Conservation (phyloP, 2,888 invertebrate genomes). For the Epistrophe grossulariae region DNA sequence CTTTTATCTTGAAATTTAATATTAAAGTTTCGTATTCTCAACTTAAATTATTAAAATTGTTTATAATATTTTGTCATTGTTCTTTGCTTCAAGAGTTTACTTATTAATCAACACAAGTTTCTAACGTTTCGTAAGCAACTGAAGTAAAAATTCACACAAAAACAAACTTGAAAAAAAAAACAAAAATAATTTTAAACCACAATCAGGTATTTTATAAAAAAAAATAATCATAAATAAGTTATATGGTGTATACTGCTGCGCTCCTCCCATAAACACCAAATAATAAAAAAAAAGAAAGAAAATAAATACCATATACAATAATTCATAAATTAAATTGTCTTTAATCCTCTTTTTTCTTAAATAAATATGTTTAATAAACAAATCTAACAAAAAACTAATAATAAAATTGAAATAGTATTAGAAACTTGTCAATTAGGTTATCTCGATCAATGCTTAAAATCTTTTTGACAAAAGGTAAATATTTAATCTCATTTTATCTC, state of each 20-base stretch:
- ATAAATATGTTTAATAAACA: slow-evolving; percentile 34
- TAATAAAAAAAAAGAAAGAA: not conserved
- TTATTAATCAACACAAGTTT: slow-evolving; percentile 2
- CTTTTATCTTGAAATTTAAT: too few species aligned
- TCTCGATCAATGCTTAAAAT: slow-evolving; percentile 45
- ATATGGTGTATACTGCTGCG: not conserved
- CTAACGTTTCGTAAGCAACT: not conserved
- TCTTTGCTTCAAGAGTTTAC: not conserved
- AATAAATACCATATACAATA: slow-evolving; percentile 14
- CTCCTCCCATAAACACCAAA: slow-evolving; percentile 14
- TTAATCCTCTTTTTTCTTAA: slow-evolving; percentile 29
- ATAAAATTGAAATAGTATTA: slow-evolving; percentile 48
- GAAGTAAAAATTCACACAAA: not conserved
- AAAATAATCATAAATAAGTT: not conserved
- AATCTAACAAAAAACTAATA: slow-evolving; percentile 32
- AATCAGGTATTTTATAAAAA: slow-evolving; percentile 67
- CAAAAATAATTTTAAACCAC: slow-evolving; percentile 35
- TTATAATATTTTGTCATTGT: slow-evolving; percentile 2
- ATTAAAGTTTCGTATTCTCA: too few species aligned
- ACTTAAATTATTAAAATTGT: too few species aligned
- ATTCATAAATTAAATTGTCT: slow-evolving; percentile 6
- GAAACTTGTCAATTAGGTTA: slow-evolving; percentile 69
- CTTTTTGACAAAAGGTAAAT: slow-evolving; percentile 57
- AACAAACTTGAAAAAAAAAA: slow-evolving; percentile 6
- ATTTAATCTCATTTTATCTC: slow-evolving; percentile 43